These are phyloP conservation scores for Acronicta alni DNA, from an alignment of 2,888 invertebrate genomes.

Conservation along the genomic window DNA sequence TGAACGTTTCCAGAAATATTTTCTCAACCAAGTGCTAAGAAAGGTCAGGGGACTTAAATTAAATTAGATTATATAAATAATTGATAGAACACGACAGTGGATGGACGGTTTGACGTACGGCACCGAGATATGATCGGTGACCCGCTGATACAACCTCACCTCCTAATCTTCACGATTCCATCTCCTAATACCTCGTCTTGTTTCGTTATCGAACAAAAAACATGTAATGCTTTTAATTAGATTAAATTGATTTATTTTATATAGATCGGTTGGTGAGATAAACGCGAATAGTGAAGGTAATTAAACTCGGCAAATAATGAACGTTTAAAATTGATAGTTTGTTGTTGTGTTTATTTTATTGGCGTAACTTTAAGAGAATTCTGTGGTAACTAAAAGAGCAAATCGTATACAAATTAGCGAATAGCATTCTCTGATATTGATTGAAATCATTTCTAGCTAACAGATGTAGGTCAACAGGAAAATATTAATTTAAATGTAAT, in stretches of 20 bases:
- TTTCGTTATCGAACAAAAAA: constrained; percentile 86
- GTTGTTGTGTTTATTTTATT: constrained; percentile 57
- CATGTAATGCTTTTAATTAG: constrained; percentile 89
- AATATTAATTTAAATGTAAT: constrained; percentile 22
- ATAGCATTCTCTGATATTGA: not conserved
- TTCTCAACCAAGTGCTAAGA: constrained; percentile 77
- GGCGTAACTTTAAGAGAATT: constrained; percentile 26
- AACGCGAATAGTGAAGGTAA: constrained; percentile 77
- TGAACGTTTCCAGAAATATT: constrained; percentile 66
- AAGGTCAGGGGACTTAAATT: constrained; percentile 87
- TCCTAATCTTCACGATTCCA: constrained; percentile 83
- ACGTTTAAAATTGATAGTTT: constrained; percentile 66
- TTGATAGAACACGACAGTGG: constrained; percentile 84
- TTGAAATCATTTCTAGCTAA: constrained; percentile 12
- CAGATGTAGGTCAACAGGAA: constrained; percentile 32
- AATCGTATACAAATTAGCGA: constrained; percentile 6
- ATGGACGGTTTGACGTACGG: constrained; percentile 86
- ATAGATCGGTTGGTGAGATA: constrained; percentile 80
- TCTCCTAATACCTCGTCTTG: constrained; percentile 87
- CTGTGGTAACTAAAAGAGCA: constrained; percentile 19
- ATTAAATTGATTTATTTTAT: constrained; percentile 88
- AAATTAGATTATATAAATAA: constrained; percentile 88
- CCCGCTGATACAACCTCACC: constrained; percentile 82
- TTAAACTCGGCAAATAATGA: constrained; percentile 85
- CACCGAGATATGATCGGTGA: constrained; percentile 85